Evolutionary conservation across 2,888 invertebrate species (phyloP), one percentile per base, ranked within the genome.

Genomic region (Heliothis peltigera): DNA sequence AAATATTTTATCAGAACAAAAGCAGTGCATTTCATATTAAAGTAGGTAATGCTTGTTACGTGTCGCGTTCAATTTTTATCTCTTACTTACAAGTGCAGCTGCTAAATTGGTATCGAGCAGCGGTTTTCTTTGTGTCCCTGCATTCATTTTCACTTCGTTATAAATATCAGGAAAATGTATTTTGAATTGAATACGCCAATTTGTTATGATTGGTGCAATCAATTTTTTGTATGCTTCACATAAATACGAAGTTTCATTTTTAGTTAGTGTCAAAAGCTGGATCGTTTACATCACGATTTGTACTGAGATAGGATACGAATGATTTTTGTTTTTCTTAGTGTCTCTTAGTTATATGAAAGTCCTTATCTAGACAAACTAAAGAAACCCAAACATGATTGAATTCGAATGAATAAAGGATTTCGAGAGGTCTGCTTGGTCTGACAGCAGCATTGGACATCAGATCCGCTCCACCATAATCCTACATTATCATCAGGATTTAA

Each of bases 81-180:
- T 65, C 58, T 67, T 75, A 67, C 64, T 73, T 75, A 77, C 70
- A 75, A 70, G 67, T 72, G 70, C 71, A 77, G 67, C 66, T 70
- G 76, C 71, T 73, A 75, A 79, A 84, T 77, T 79, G 75, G 48
- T 71, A 82, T 80, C 73, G 79, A 80, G 55, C 69, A 46, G 77
- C 52, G 80, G 77, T 73, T 82, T 80, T 48, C 75, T 76, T 80
- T 80, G 77, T 79, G 52, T 76, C 48, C 56, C 56, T 58, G 35
- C 44, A 66, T 70, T 77, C 65, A 69, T 68, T 69, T 55, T 47
- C 66, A 57, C 70, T 75, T 58, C 68, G 62, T 70, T 73, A 67
- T 68, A 68, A 75, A 75, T 70, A 58, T 46, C 15, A 56, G 48
- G 53, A 57, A 70, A 73, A 54, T 66, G 46, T 72, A 72, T 69